Base-by-base conservation (phyloP, 2,113 vertebrate species). In the Apteryx mantelli region DNA sequence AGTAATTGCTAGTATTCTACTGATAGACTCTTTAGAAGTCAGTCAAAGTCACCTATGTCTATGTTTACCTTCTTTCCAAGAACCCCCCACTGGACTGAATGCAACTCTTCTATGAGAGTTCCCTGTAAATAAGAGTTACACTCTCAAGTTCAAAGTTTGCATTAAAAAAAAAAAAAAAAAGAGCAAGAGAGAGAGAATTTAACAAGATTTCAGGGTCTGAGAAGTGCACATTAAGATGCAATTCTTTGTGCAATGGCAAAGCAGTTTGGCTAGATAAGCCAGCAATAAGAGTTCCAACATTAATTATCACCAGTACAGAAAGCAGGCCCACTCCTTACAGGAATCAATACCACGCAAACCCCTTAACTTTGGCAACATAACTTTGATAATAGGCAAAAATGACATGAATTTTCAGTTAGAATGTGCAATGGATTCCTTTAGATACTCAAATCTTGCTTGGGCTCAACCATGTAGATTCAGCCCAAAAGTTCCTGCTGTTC, bases 231-330 rank as follows among this genome's bases (percentile, higher is more conserved):
- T 6, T 44, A 56, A 95, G 61, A 73, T 52, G 28, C 36, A 48
- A 15, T 3, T 86, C 26, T 38, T 21, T 17, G 19, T 17, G 76
- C 0, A 20, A 83, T 17, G n/a, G 85, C 84, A 83, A 91, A 94
- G 92, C 75, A 80, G 93, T 42, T 2, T 69, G 90, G 93, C 91
- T 79, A 82, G 94, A 92, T 71, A 61, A 87, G 90, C 86, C 42
- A 60, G 91, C 83, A 88, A 16, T 17, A 68, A 50, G 44, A 74
- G 90, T 65, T 91, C 75, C 75, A 69, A 40, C 40, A 16, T 7
- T 65, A 89, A 66, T 2, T 53, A 63, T 44, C 89, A 77, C 64
- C 55, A 52, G 58, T 0, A 14, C 0, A 91, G 38, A 3, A 65
- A 84, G 55, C 44, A 69, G 5, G 63, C 82, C 87, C 97, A 74